Percentiles rank a stretch among this genome's conserved stretches.
Conservation (phyloP, 2,888 invertebrate genomes). For the Pediacus dermestoides region DNA sequence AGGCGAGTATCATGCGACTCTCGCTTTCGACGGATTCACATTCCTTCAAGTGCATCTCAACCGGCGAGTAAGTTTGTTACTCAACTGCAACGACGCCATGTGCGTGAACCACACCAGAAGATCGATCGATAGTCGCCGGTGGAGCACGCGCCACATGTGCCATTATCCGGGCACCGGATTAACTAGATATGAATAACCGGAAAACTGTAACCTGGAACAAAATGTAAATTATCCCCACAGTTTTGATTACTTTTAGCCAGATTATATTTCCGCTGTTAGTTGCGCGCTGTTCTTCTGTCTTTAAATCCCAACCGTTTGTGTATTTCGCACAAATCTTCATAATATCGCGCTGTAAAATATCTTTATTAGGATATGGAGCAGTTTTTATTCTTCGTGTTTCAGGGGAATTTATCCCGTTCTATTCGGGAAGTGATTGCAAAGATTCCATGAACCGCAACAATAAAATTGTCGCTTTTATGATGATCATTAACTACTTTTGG, state of each 20-base stretch:
- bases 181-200: conserved; percentile 35
- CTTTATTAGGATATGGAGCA: too few relatives aligned
- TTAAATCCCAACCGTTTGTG: too few relatives aligned
- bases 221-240: conserved; percentile 32
- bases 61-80: conserved; percentile 18
- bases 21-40: conserved; percentile 24
- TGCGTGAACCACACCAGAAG: conserved; percentile 22
- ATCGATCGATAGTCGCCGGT: conserved; percentile 30
- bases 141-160: conserved; percentile 35
- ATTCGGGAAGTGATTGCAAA: too few relatives aligned
- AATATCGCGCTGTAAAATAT: too few relatives aligned
- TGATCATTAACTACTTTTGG: too few relatives aligned
- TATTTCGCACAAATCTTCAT: too few relatives aligned
- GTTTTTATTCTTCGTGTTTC: too few relatives aligned
- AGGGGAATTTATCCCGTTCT: too few relatives aligned
- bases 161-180: conserved; percentile 32
- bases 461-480: too few relatives aligned
- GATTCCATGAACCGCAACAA: too few relatives aligned
- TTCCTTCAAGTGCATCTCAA: conserved; percentile 6
- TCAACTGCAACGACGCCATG: conserved; percentile 21
- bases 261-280: conserved; percentile 27
- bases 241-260: conserved; percentile 32
- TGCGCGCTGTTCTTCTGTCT: too few relatives aligned
- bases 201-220: conserved; percentile 34
- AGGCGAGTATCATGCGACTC: conserved; percentile 31